phyloP scores from a whole-genome alignment of 2,113 vertebrate species.

The Callocephalon fimbriatum region DNA sequence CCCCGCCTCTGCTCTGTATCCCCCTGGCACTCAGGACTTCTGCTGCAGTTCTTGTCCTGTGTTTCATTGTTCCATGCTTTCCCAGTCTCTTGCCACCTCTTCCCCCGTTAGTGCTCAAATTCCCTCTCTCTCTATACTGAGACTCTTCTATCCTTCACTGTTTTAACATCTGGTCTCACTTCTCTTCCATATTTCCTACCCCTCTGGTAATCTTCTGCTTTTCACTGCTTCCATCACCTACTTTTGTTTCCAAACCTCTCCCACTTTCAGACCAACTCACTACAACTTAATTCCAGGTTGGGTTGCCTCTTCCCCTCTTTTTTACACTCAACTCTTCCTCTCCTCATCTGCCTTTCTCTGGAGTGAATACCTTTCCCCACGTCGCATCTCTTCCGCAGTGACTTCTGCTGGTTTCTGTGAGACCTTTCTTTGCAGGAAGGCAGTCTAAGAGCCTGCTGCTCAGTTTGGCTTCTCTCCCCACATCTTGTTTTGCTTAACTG shows the following conservation, averaged over 20 bases:
- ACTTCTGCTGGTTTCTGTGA: background rate
- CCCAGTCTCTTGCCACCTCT: fast-evolving
- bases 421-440: background rate
- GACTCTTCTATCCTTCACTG: background rate
- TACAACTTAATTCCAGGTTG: background rate
- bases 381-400: background rate
- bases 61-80: background rate
- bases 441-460: background rate
- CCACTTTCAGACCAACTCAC: background rate
- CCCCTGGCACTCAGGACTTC: background rate
- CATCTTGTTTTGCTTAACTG: background rate
- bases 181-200: background rate
- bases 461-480: background rate
- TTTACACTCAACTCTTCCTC: background rate
- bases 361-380: background rate
- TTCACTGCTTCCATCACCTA: background rate
- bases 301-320: background rate
- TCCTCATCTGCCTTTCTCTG: background rate
- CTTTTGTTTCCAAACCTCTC: background rate
- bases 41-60: background rate
- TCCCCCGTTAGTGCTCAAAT: background rate
- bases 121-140: background rate
- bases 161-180: background rate
- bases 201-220: background rate
- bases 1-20: background rate